Conservation (phyloP, 2,888 invertebrate species). For the Choristoneura rosaceana region DNA sequence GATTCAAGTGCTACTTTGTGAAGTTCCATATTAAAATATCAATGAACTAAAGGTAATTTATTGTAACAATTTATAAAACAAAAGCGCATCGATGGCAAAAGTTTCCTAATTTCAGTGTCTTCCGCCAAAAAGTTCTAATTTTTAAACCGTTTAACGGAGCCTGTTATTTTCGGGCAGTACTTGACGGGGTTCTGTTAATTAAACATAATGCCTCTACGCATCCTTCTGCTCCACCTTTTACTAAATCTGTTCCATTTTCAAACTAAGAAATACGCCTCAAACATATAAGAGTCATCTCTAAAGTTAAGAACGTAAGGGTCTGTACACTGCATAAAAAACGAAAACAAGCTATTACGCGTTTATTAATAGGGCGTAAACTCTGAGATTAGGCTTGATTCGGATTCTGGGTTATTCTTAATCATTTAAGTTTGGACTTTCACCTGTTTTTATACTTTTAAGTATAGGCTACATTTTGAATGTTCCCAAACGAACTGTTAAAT, state of each 20-base stretch:
- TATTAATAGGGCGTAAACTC: slow-evolving; percentile 78
- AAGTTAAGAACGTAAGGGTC: not conserved
- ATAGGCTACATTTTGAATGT: slow-evolving; percentile 10
- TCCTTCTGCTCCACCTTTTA: slow-evolving; percentile 45
- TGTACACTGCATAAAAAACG: slow-evolving; percentile 23
- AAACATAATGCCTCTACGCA: slow-evolving; percentile 64
- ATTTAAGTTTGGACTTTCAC: slow-evolving; percentile 16
- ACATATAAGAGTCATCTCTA: not conserved
- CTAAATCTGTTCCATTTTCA: slow-evolving; percentile 47
- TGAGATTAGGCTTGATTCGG: slow-evolving; percentile 55
- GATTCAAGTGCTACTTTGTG: too few species aligned
- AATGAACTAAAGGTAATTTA: too few species aligned
- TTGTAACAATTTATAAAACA: not conserved
- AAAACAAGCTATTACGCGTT: slow-evolving; percentile 57
- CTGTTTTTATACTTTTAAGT: slow-evolving; percentile 13
- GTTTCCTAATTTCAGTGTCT: slow-evolving; percentile 5
- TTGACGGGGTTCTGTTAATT: slow-evolving; percentile 73
- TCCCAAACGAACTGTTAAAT: too few species aligned
- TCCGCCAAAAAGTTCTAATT: slow-evolving; percentile 28
- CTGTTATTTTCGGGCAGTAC: slow-evolving; percentile 75
- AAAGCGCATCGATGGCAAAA: not conserved
- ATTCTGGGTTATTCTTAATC: slow-evolving; percentile 32
- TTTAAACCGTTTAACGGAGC: slow-evolving; percentile 53
- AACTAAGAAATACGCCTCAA: not conserved
- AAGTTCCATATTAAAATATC: too few species aligned